Evolutionary conservation across 1,140 invertebrate genomes (phyloP).

Genomic region (Danaus plexippus): DNA sequence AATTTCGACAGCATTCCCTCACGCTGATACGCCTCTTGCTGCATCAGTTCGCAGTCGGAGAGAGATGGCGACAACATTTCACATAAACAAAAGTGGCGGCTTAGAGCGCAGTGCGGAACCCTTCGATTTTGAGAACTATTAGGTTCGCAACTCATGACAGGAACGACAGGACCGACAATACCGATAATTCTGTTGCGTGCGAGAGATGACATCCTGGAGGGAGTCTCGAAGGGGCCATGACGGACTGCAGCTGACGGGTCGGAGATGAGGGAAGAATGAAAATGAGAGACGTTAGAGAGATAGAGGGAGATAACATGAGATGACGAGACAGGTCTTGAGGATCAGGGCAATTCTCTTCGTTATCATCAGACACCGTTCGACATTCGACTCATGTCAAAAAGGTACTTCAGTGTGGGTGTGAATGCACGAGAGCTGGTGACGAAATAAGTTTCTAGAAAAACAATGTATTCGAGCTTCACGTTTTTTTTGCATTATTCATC

Average conservation of each 20-base stretch:
- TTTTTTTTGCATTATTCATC: constrained; percentile 16
- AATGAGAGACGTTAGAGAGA: constrained; percentile 13
- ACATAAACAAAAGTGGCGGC: constrained; percentile 24
- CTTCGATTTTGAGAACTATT: constrained; percentile 28
- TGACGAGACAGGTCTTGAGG: too few species aligned
- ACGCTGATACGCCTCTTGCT: constrained; percentile 27
- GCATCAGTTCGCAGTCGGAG: constrained; percentile 12
- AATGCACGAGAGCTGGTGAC: neutral
- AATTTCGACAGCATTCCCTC: constrained; percentile 33
- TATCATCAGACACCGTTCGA: too few species aligned
- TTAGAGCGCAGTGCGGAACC: constrained; percentile 26
- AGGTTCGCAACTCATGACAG: constrained; percentile 32
- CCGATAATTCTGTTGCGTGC: constrained; percentile 26
- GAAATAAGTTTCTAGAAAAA: constrained; percentile 10
- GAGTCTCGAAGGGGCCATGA: constrained; percentile 23
- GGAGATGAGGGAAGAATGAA: constrained; percentile 29
- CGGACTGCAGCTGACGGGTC: constrained; percentile 27
- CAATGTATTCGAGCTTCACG: constrained; percentile 11
- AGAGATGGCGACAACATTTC: constrained; percentile 21
- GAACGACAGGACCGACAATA: constrained; percentile 25
- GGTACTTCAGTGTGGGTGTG: too few species aligned
- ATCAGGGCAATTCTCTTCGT: too few species aligned
- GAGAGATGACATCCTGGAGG: constrained; percentile 21
- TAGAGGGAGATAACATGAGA: too few species aligned
- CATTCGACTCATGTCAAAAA: too few species aligned